Percentiles rank a stretch among this genome's conserved stretches.
phyloP scores from a whole-genome alignment of 2,888 invertebrate species.

The Cosmopolites sordidus region DNA sequence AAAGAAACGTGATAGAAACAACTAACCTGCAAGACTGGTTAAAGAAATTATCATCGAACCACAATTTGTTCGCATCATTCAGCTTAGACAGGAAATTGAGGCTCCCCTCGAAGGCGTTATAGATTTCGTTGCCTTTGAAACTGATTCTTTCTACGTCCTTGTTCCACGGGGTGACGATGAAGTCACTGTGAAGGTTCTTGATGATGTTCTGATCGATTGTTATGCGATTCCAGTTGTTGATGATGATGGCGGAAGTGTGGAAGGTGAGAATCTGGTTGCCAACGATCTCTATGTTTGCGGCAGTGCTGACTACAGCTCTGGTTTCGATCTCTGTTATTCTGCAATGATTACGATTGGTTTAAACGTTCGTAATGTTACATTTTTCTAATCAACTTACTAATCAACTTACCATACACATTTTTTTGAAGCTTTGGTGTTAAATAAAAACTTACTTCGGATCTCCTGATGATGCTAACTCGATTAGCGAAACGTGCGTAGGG shows the following conservation, averaged over 20 bases:
- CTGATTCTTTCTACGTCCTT: conserved; percentile 46
- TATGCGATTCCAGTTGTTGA: conserved; percentile 64
- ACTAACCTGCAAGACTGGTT: conserved; percentile 53
- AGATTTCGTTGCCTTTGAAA: conserved; percentile 56
- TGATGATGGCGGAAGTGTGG: conserved; percentile 55
- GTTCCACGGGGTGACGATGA: conserved; percentile 44
- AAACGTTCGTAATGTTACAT: too few relatives aligned
- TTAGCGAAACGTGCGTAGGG: too few relatives aligned
- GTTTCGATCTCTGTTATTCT: conserved; percentile 60
- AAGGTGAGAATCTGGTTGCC: conserved; percentile 61
- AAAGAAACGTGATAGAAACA: background rate
- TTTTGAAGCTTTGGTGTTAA: too few relatives aligned
- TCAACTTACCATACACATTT: too few relatives aligned
- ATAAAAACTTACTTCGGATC: too few relatives aligned
- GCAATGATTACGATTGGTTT: conserved; percentile 33
- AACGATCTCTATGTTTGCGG: conserved; percentile 57
- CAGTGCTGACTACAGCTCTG: conserved; percentile 62
- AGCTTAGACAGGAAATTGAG: conserved; percentile 59
- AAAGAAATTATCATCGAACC: conserved; percentile 60
- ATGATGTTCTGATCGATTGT: conserved; percentile 63
- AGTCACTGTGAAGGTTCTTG: conserved; percentile 50
- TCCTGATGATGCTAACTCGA: too few relatives aligned
- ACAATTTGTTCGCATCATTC: conserved; percentile 48
- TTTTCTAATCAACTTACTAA: too few relatives aligned
- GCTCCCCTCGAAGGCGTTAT: conserved; percentile 52